Evolutionary conservation across 2,113 vertebrate genomes (phyloP), one percentile per base, ranked within the genome.

Genomic region (Galbula dea): DNA sequence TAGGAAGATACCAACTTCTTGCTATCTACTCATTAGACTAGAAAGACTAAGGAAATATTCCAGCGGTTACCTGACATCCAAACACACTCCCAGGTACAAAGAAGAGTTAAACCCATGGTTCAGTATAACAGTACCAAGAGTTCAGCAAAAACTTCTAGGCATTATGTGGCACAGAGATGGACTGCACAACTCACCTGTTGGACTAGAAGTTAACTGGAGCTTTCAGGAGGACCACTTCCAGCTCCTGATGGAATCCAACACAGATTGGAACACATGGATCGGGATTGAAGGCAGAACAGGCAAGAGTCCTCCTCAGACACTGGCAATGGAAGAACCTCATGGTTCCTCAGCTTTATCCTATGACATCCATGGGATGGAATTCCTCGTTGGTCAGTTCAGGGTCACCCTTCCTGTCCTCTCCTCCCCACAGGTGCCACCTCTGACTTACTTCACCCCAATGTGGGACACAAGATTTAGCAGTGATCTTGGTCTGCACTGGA

Each of bases 161-260:
- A 7, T 16, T 27, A 17, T 15, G 27, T 41, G 29, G 11, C 49
- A 49, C 0, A 3, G 45, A 63, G n/a, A 71, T 0, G 0, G n/a
- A 79, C 5, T 46, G 57, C 39, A 68, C 85, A 85, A 55, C 30
- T 68, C 67, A 55, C 18, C 15, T 55, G 43, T 16, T 23, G 30
- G 6, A 36, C 26, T 27, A 24, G 43, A 83, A 58, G 21, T 43
- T 49, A 22, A 36, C 34, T 48, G 37, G 32, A 41, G 55, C 5
- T 27, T 7, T 43, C 39, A 85, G 20, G 36, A 68, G 20, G 46
- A 72, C 3, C 4, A 15, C 45, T 69, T 54, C 11, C 23, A 67
- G 32, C 20, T 76, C 67, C 61, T 48, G 23, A 0, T 65, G 55
- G 41, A 91, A 65, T 59, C 57, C 41, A 43, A 15, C 41, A n/a